A percentile compares a stretch with the other conserved stretches of the same genome.
Conservation (phyloP, 2,888 invertebrate species). For the Nemapogon koenigi region DNA sequence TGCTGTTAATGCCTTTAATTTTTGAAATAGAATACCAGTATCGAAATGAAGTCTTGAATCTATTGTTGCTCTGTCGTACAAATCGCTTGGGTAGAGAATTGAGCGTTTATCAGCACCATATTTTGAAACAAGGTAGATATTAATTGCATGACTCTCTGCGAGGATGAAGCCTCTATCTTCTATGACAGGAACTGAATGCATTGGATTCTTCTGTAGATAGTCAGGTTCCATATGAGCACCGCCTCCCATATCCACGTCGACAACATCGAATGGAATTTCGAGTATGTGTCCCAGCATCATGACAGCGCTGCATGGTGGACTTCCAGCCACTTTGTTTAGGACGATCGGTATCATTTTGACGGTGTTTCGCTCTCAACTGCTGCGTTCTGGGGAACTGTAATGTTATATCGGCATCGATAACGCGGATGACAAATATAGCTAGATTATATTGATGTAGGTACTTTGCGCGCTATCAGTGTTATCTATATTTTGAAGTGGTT, state of each 20-base stretch:
- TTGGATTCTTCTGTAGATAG: constrained; percentile 27
- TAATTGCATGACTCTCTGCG: constrained; percentile 24
- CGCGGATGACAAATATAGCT: constrained; percentile 4
- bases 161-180: constrained; percentile 29
- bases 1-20: constrained; percentile 11
- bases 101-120: constrained; percentile 27
- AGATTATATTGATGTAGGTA: no score
- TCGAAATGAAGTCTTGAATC: constrained; percentile 28
- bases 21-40: constrained; percentile 22
- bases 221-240: constrained; percentile 24
- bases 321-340: constrained; percentile 23
- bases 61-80: constrained; percentile 23
- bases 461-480: no score
- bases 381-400: not conserved
- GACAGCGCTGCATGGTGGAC: constrained; percentile 26
- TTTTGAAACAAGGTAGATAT: constrained; percentile 29
- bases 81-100: constrained; percentile 26
- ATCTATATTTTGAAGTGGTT: no score
- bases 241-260: constrained; percentile 19
- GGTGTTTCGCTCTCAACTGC: constrained; percentile 1
- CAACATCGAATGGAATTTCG: constrained; percentile 21
- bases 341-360: constrained; percentile 22
- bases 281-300: constrained; percentile 25
- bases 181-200: constrained; percentile 26
- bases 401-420: constrained; percentile 2